Evolutionary conservation across 2,888 invertebrate genomes (phyloP).

Genomic region (Melanostoma scalare): DNA sequence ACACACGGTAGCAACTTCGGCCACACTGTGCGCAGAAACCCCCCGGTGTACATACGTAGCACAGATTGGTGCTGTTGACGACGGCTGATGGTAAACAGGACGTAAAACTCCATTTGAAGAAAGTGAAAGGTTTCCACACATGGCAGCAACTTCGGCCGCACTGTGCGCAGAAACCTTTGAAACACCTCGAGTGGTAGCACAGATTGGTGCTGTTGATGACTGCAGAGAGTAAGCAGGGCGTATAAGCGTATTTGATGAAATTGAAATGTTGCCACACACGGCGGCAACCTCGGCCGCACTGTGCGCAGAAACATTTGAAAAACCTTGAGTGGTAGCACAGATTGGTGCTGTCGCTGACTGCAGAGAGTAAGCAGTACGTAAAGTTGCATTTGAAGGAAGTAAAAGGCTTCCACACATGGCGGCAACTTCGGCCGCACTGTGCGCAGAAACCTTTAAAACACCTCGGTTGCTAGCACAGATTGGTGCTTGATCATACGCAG

Average conservation of each 20-base stretch:
- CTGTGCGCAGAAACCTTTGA: neutral
- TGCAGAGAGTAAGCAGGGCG: neutral
- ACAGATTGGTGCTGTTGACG: too few species aligned
- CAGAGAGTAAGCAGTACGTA: too few species aligned
- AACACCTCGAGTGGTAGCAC: neutral
- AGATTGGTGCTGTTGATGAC: neutral
- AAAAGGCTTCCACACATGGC: too few species aligned
- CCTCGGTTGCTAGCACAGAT: too few species aligned
- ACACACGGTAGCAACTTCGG: too few species aligned
- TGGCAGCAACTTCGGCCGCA: constrained; percentile 4
- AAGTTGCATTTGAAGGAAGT: too few species aligned
- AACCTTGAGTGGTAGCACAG: neutral
- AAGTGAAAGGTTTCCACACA: neutral
- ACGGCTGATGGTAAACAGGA: too few species aligned
- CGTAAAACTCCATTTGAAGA: neutral
- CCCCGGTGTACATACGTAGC: too few species aligned
- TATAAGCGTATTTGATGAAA: too few species aligned
- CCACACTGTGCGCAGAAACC: too few species aligned
- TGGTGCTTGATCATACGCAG: neutral
- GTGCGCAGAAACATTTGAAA: neutral
- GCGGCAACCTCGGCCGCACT: neutral
- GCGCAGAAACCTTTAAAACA: too few species aligned
- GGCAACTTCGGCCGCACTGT: too few species aligned
- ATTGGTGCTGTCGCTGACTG: neutral
- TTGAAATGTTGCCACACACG: neutral